Base-by-base conservation (phyloP, 2,113 vertebrate species). In the Nematolebias whitei region DNA sequence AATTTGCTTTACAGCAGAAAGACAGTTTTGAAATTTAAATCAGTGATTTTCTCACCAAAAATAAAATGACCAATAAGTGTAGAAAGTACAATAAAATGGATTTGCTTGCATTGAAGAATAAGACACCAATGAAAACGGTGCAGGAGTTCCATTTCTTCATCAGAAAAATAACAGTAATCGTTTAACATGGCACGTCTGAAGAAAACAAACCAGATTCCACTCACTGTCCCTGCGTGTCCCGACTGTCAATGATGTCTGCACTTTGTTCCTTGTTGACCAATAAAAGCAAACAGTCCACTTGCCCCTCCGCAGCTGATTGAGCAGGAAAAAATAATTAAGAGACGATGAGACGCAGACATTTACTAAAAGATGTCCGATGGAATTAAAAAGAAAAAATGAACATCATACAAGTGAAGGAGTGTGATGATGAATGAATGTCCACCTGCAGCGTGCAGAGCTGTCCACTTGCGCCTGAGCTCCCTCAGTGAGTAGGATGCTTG, bases 361-460 rank as follows among this genome's bases (percentile, higher is more conserved):
- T 41, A 43, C 4, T 4, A 8, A 22, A 11, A 48, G 32, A 35
- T 10, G 32, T 35, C 32, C 5, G 8, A 38, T 19, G 3, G 11
- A 41, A 43, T 8, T 52, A 32, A 23, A 7, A 4, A 29, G 1
- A 23, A 7, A 4, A 29, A 4, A 9, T 7, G 7, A 22, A 38
- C 10, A 39, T 14, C 24, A 47, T 40, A 12, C 38, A 11, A 41
- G 2, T 13, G 47, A 12, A 71, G 20, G 32, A 22, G 22, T 26
- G n/a, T n/a, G n/a, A n/a, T n/a, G n/a, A n/a, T n/a, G 19, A 16
- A 22, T 23, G 24, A 38, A 9, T 19, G 73, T 73, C 48, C 54
- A 98, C 96, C 96, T 90, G 97, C 96, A 73, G 91, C 92, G 0
- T 98, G 96, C 24, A 98, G 93, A 26, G 95, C 93, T 0, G 95